Evolutionary conservation across 2,113 vertebrate genomes (phyloP), one percentile per base, ranked within the genome.

Genomic region (Gobius niger): DNA sequence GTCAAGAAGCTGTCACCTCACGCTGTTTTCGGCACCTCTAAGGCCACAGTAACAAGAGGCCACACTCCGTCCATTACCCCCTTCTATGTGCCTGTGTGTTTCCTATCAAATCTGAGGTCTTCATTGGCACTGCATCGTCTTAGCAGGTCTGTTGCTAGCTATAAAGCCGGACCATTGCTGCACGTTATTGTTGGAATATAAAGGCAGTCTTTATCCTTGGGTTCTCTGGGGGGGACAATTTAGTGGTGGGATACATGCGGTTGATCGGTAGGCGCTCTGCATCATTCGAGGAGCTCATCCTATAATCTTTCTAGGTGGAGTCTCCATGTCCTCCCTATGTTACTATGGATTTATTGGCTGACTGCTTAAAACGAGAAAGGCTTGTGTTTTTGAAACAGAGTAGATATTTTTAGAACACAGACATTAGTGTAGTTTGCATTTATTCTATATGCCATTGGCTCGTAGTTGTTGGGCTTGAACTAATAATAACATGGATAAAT

Each of bases 21-120:
- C 68, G 70, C 69, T 63, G 77, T 80, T 47, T 40, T 68, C 10
- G 59, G 61, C 59, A 76, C 70, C 63, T 85, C 67, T 0, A 81
- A 79, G 77, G 75, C 63, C 73, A 64, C 62, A 71, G 69, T 65
- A 81, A 87, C 83, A 82, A 54, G 68, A 73, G 78, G 84, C 62
- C 70, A 73, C 53, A 70, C 67, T 67, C 66, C 68, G 69, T 72
- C 63, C 80, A 76, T 80, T 75, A 81, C 72, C 70, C 63, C 72
- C 70, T 61, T 63, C 51, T 63, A 68, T 70, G 18, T 16, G n/a
- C 1, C 24, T 77, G 65, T 78, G 68, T 69, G 54, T 63, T 70
- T 60, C 78, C 63, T 44, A 67, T 75, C 53, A 72, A 68, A 81
- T 72, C 63, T 47, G 65, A 71, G 56, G 64, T 72, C 62, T 86